These are phyloP conservation scores for Fulmarus glacialis DNA, from an alignment of 2,113 vertebrate genomes.

Conservation along the genomic window DNA sequence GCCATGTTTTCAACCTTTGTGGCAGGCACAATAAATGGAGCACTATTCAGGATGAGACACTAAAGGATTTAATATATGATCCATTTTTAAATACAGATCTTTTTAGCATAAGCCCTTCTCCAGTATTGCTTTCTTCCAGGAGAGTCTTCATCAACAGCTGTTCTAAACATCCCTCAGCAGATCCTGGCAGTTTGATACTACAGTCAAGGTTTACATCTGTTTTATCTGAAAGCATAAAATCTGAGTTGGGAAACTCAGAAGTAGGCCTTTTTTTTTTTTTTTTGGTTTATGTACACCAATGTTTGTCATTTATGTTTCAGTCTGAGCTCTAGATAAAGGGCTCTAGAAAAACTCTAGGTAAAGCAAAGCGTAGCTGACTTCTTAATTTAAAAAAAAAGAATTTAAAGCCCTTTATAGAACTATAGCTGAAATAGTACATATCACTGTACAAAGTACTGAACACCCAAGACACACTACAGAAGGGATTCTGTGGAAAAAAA, in stretches of 20 bases:
- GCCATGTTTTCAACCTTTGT: background rate
- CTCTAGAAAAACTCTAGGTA: background rate
- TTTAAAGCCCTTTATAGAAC: background rate
- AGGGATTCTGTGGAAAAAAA: background rate
- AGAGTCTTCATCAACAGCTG: background rate
- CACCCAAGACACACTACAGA: background rate
- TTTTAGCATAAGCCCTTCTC: background rate
- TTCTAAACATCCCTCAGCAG: background rate
- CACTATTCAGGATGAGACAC: background rate
- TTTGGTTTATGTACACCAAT: rapidly evolving
- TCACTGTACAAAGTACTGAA: background rate
- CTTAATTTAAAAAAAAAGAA: background rate
- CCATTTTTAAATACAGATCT: background rate
- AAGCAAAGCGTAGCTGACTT: background rate
- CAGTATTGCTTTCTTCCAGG: background rate
- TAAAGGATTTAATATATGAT: background rate
- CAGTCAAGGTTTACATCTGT: background rate
- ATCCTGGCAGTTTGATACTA: background rate
- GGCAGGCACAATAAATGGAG: background rate
- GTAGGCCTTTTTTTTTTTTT: background rate
- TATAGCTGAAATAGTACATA: background rate
- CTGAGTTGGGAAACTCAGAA: background rate
- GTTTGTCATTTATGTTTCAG: background rate
- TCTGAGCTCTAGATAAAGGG: background rate
- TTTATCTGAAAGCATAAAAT: background rate